Evolutionary conservation across 2,113 vertebrate species (phyloP).

Genomic region (Cygnus buccinator): DNA sequence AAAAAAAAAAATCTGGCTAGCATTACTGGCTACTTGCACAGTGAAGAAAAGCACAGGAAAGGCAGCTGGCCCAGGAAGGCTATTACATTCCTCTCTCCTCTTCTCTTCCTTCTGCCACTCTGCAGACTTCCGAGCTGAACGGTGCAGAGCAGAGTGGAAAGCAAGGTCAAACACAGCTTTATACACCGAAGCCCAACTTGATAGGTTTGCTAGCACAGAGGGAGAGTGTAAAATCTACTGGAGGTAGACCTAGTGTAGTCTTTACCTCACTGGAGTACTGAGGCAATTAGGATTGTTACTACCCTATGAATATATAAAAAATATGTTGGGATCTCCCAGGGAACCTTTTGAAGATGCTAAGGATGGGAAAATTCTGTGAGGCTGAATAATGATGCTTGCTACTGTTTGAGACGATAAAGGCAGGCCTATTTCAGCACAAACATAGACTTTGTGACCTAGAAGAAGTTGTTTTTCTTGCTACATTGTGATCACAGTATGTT

Average conservation of each 20-base stretch:
- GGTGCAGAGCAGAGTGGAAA: not conserved
- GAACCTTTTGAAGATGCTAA: not conserved
- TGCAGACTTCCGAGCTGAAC: not conserved
- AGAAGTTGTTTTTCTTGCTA: not conserved
- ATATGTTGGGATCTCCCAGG: not conserved
- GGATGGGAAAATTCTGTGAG: not conserved
- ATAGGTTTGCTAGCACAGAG: not conserved
- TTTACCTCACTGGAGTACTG: fast-evolving
- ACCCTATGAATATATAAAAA: not conserved
- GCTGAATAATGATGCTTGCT: not conserved
- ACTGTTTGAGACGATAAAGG: not conserved
- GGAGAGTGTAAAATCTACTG: not conserved
- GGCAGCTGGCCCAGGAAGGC: not conserved
- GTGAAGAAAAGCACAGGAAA: not conserved
- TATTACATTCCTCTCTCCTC: not conserved
- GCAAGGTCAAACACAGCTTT: not conserved
- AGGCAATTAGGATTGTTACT: not conserved
- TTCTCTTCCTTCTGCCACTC: not conserved
- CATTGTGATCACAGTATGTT: not conserved
- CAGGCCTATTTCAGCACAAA: not conserved
- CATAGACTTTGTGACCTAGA: not conserved
- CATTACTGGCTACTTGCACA: not conserved
- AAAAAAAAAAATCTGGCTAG: not conserved
- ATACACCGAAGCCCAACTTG: fast-evolving
- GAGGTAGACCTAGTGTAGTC: not conserved